Conservation (phyloP, 2,888 invertebrate genomes). For the Nephrotoma appendiculata region DNA sequence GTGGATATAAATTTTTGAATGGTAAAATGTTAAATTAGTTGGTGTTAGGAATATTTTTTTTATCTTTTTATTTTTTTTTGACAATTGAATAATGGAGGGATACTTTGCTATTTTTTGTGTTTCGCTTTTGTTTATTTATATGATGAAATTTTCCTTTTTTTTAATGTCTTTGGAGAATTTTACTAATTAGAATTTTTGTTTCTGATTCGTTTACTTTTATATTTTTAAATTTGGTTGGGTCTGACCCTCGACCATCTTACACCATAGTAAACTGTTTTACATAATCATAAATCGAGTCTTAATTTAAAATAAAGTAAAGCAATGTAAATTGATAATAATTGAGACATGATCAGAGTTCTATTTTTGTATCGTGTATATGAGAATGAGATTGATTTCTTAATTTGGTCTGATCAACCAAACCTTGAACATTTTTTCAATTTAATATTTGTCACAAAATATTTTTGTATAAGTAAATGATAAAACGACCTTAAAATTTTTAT, state of each 20-base stretch:
- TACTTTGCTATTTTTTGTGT: not conserved
- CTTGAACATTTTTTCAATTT: not conserved
- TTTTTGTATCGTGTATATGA: not conserved
- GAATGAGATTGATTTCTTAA: not conserved
- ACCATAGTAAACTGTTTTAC: not conserved
- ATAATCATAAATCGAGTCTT: not conserved
- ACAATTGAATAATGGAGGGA: not conserved
- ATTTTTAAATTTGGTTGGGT: not conserved
- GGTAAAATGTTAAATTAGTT: not conserved
- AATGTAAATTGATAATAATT: not conserved
- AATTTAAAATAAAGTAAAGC: not conserved
- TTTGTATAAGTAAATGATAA: not conserved
- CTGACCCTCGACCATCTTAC: not conserved
- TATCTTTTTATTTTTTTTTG: not conserved
- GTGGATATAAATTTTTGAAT: not conserved
- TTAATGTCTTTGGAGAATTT: not conserved
- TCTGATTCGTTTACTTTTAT: not conserved
- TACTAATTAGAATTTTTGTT: not conserved
- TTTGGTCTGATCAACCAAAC: not conserved
- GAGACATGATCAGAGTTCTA: not conserved
- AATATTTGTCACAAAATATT: not conserved
- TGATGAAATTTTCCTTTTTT: not conserved
- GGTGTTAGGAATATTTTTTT: not conserved
- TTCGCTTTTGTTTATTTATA: not conserved
- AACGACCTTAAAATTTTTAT: not conserved